phyloP scores from a whole-genome alignment of 2,797 vertebrate genomes.

The Schizopygopsis malacanthus region DNA sequence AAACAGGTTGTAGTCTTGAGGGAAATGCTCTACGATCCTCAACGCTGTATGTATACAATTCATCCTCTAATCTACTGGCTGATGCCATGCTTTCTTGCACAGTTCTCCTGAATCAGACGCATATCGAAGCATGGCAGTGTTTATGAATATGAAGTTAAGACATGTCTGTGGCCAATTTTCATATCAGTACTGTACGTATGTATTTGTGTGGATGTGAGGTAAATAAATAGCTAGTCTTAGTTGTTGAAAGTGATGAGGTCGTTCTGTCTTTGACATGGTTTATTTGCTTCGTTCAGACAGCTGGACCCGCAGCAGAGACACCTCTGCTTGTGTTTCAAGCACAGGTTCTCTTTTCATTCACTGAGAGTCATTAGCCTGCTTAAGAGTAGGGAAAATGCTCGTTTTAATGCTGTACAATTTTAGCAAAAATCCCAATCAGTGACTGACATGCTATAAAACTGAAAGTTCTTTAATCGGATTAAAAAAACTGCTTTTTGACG shows the following conservation, averaged over 20 bases:
- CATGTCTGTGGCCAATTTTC: slow-evolving; percentile 47
- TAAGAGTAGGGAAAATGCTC: slow-evolving; percentile 7
- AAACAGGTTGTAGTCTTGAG: neutral
- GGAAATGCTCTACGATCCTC: neutral
- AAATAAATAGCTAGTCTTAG: slow-evolving; percentile 59
- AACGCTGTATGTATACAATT: slow-evolving; percentile 3
- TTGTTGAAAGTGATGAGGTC: slow-evolving; percentile 69
- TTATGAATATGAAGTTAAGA: slow-evolving; percentile 66
- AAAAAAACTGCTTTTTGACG: neutral
- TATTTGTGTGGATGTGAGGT: slow-evolving; percentile 56
- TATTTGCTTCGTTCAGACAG: slow-evolving; percentile 49
- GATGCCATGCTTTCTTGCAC: slow-evolving; percentile 33
- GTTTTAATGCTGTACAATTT: neutral
- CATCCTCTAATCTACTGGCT: neutral
- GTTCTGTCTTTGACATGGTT: slow-evolving; percentile 67
- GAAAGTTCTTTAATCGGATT: neutral
- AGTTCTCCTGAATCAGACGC: slow-evolving; percentile 49
- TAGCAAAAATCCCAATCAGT: neutral
- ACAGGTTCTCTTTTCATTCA: slow-evolving; percentile 63
- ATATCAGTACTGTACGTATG: slow-evolving; percentile 57
- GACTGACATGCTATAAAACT: neutral
- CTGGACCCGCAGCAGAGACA: slow-evolving; percentile 61
- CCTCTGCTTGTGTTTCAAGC: slow-evolving; percentile 68
- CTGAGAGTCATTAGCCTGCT: neutral
- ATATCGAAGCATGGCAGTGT: slow-evolving; percentile 78